Percentiles rank a stretch among this genome's conserved stretches.
These are phyloP conservation scores for Ceyx cyanopectus DNA, from an alignment of 2,113 vertebrate species.

Conservation along the genomic window DNA sequence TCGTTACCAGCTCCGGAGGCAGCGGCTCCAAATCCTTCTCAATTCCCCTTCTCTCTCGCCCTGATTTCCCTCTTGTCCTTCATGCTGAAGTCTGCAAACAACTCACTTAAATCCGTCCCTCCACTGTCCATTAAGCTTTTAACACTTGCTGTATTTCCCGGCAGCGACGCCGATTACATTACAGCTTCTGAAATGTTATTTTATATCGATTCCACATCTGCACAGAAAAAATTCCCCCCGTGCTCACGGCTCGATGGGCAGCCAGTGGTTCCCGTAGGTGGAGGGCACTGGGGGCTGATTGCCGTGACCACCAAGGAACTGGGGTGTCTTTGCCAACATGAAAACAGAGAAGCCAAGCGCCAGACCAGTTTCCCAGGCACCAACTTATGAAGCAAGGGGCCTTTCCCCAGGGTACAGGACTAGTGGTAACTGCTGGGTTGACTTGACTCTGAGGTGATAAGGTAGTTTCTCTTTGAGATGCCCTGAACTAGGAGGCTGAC, in stretches of 20 bases:
- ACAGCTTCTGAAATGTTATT: constrained; percentile 44
- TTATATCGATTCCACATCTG: constrained; percentile 15
- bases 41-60: constrained; percentile 18
- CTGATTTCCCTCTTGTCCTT: constrained; percentile 35
- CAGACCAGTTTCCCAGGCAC: not conserved
- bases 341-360: not conserved
- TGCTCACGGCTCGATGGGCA: not conserved
- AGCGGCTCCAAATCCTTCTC: constrained; percentile 6
- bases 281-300: not conserved
- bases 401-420: not conserved
- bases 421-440: not conserved
- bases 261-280: constrained; percentile 8
- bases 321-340: not conserved
- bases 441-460: not conserved
- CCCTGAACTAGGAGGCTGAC: not conserved
- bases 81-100: constrained; percentile 58
- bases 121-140: constrained; percentile 56
- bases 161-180: not conserved
- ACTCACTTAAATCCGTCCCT: constrained; percentile 7
- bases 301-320: not conserved
- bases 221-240: not conserved
- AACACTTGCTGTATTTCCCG: constrained; percentile 49
- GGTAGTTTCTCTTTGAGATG: not conserved
- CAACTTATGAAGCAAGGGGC: not conserved
- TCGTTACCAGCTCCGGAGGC: constrained; percentile 11